Evolutionary conservation across 1,140 invertebrate species (phyloP).

Genomic region (Pseudomyrmex concolor): DNA sequence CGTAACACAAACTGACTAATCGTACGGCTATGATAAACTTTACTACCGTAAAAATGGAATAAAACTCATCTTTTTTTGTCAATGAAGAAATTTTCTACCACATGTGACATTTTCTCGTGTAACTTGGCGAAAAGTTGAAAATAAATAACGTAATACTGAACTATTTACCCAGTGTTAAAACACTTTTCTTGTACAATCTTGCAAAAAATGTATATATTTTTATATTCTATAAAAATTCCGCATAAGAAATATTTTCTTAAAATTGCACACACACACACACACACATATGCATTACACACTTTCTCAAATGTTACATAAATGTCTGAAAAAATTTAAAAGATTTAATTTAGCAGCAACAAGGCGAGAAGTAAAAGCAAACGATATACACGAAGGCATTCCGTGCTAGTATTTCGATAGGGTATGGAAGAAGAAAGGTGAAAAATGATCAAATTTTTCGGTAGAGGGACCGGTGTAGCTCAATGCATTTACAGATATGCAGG

Average conservation of each 20-base stretch:
- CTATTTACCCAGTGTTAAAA: background rate
- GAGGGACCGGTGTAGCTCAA: conserved; percentile 67
- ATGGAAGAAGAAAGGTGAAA: conserved; percentile 65
- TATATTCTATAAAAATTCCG: no score
- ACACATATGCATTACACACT: no score
- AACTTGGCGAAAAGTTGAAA: background rate
- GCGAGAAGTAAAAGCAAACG: conserved; percentile 8
- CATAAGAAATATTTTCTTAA: background rate
- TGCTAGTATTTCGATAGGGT: conserved; percentile 45
- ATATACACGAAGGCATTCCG: conserved; percentile 29
- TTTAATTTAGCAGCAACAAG: background rate
- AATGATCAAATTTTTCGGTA: conserved; percentile 71
- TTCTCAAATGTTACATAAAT: background rate
- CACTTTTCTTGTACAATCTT: background rate
- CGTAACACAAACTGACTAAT: conserved; percentile 49
- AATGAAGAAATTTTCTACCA: background rate
- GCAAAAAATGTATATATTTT: no score
- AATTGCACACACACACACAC: background rate
- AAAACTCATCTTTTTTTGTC: conserved; percentile 5
- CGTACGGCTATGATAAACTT: conserved; percentile 56
- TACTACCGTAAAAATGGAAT: background rate
- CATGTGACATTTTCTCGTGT: background rate
- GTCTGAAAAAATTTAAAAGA: background rate
- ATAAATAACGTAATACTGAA: background rate
- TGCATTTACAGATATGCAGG: conserved; percentile 74